phyloP scores from a whole-genome alignment of 2,888 invertebrate species.

The Euproctis similis region DNA sequence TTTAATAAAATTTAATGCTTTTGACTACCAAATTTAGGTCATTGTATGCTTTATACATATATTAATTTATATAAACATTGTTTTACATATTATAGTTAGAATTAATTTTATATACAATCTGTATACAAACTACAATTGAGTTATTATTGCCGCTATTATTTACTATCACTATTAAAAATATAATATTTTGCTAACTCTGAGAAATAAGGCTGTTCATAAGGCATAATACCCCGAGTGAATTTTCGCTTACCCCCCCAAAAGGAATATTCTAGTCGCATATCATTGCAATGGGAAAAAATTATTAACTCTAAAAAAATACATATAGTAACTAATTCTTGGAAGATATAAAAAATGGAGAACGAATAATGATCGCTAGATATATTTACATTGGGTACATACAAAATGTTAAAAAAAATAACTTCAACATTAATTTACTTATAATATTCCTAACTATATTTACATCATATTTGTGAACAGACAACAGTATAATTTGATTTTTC shows the following conservation, averaged over 20 bases:
- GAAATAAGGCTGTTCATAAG: conserved; percentile 4
- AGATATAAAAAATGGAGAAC: conserved; percentile 15
- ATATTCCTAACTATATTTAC: conserved; percentile 10
- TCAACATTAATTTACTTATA: too few species aligned
- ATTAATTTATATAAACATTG: too few species aligned
- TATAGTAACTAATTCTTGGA: conserved; percentile 23
- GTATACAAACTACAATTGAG: too few species aligned
- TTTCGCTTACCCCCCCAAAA: conserved; percentile 15
- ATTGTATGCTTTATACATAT: too few species aligned
- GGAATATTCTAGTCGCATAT: too few species aligned
- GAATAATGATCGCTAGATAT: conserved; percentile 7
- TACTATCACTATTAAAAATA: conserved; percentile 1
- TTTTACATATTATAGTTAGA: too few species aligned
- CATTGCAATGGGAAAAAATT: conserved; percentile 17
- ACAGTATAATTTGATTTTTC: conserved; percentile 19
- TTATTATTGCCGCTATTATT: not conserved
- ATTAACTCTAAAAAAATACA: conserved; percentile 10
- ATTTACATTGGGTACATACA: conserved; percentile 16
- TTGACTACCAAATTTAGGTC: too few species aligned
- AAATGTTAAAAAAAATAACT: conserved; percentile 15
- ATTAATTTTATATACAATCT: too few species aligned
- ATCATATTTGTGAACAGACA: conserved; percentile 24
- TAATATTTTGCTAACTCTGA: conserved; percentile 4
- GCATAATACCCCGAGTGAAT: conserved; percentile 6
- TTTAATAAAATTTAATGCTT: too few species aligned